Evolutionary conservation across 2,113 vertebrate genomes (phyloP).

Genomic region (Pedetes capensis): DNA sequence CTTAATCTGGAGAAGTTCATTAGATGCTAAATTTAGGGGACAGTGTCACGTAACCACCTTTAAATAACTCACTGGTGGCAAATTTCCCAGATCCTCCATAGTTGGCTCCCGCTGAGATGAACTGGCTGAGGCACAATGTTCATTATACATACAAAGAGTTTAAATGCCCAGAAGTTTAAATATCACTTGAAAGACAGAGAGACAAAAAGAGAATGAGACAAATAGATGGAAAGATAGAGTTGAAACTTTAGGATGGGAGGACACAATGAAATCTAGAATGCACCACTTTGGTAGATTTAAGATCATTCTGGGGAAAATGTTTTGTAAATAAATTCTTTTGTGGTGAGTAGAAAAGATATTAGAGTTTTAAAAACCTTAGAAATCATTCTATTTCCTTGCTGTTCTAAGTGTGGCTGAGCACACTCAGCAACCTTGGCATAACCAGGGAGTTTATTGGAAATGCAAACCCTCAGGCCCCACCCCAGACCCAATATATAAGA

Average conservation of each 20-base stretch:
- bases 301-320: background rate
- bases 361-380: background rate
- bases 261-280: conserved; percentile 15
- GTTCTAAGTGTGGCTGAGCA: background rate
- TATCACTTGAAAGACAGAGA: background rate
- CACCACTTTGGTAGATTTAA: conserved; percentile 17
- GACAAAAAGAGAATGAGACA: background rate
- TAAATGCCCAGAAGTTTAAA: conserved; percentile 26
- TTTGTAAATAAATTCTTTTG: background rate
- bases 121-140: background rate
- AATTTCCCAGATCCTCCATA: conserved; percentile 57
- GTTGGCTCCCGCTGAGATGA: conserved; percentile 49
- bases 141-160: background rate
- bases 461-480: background rate
- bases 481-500: background rate
- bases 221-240: background rate
- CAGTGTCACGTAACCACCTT: conserved; percentile 40
- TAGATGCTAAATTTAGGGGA: conserved; percentile 67
- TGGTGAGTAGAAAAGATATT: background rate
- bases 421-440: background rate
- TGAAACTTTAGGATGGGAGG: background rate
- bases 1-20: conserved; percentile 60
- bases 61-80: conserved; percentile 68
- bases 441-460: background rate
- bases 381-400: background rate